These are phyloP conservation scores for Uria aalge DNA, from an alignment of 2,113 vertebrate genomes.

Conservation along the genomic window DNA sequence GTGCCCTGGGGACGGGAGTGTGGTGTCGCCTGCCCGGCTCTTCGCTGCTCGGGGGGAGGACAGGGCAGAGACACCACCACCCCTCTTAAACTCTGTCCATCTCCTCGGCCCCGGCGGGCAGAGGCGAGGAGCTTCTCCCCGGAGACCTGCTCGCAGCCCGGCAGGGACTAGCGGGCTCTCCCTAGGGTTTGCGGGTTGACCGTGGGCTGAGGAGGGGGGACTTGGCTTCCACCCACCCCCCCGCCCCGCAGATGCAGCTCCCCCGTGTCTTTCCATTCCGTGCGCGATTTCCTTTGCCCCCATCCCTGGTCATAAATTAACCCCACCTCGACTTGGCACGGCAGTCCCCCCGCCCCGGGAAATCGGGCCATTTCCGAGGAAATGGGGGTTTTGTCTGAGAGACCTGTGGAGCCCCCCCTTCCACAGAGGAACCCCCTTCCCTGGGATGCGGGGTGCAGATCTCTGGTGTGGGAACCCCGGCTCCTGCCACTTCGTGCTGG, in stretches of 20 bases:
- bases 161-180: neutral
- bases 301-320: neutral
- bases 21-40: neutral
- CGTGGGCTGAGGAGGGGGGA: neutral
- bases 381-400: neutral
- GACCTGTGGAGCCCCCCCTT: neutral
- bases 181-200: neutral
- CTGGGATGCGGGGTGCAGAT: accelerated
- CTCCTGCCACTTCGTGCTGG: neutral
- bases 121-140: neutral
- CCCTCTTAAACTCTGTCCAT: neutral
- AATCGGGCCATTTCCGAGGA: neutral
- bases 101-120: neutral
- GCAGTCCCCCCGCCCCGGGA: accelerated
- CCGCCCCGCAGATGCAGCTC: neutral
- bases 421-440: neutral
- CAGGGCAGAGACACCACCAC: neutral
- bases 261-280: neutral
- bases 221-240: neutral
- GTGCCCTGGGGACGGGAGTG: neutral
- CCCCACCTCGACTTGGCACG: neutral
- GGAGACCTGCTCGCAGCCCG: neutral
- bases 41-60: neutral
- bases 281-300: neutral
- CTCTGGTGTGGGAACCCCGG: too few relatives aligned